Evolutionary conservation across 2,113 vertebrate species (phyloP), one percentile per base, ranked within the genome.

Genomic region (Cheilinus undulatus): DNA sequence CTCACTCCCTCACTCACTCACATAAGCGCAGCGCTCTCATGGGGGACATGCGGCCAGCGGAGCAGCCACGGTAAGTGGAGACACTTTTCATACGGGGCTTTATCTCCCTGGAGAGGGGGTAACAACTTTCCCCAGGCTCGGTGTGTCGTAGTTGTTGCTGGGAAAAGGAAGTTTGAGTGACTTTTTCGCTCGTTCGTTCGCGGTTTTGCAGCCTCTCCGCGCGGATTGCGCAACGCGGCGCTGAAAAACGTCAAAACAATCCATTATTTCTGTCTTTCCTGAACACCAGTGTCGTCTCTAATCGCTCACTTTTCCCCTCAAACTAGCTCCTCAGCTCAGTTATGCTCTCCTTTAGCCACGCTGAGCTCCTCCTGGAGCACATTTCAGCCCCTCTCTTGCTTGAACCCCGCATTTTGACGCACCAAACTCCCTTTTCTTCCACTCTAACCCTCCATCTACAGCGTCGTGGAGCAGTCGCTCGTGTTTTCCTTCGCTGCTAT

Each of bases 51-150:
- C 82, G 87, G 87, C 83, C 86, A 81, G 83, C 82, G 40, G 78
- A 84, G 66, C 83, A 86, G 82, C 69, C 72, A 88, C 80, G 88
- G 88, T 90, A 90, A 90, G 88, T 90, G 77, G 48, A 78, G 63
- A 19, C 75, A 65, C 34, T 84, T 78, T 73, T 73, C 83, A 60
- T 58, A 27, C 48, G 48, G 58, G n/a, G 15, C 73, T 69, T 76
- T 71, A 56, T 66, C 62, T 68, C 69, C 52, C 19, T 3, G 5
- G 4, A 19, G 38, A 66, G 24, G n/a, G 5, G 9, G 1, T 0
- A 59, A 49, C 20, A 76, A 80, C 59, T 76, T 67, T 54, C 46
- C 3, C 30, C 71, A 7, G 12, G 1, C 3, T 59, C 17, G 26
- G 9, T 22, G 3, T 8, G 20, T 54, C 19, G 34, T 52, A 32